Percentiles rank a stretch among this genome's conserved stretches.
Conservation (phyloP, 2,797 vertebrate genomes). For the Crenuchus spilurus region DNA sequence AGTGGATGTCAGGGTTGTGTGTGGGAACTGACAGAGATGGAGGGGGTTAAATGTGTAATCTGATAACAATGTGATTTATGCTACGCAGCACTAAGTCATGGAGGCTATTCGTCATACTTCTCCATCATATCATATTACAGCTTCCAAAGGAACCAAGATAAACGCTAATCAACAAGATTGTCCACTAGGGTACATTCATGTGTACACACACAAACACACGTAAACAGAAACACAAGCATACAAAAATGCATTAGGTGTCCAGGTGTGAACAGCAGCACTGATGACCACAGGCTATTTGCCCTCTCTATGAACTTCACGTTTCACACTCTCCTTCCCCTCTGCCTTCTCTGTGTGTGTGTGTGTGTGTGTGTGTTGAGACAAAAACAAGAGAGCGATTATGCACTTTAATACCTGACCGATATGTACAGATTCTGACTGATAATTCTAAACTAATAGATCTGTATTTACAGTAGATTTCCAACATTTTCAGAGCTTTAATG, state of each 20-base stretch:
- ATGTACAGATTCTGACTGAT: no score
- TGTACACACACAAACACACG: neutral
- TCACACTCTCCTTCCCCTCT: neutral
- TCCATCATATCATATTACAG: constrained; percentile 35
- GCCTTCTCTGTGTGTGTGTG: neutral
- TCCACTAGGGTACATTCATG: neutral
- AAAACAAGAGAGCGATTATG: no score
- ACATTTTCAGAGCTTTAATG: no score
- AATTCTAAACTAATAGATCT: no score
- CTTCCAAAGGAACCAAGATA: constrained; percentile 33
- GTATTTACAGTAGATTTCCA: no score
- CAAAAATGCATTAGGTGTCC: constrained; percentile 20
- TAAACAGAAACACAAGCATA: neutral
- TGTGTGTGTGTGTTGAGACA: neutral
- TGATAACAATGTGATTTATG: constrained; percentile 46
- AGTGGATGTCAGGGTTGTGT: neutral
- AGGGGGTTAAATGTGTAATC: constrained; percentile 39
- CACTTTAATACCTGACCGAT: no score
- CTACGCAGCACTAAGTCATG: constrained; percentile 26
- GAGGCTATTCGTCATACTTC: constrained; percentile 42
- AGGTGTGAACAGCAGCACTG: constrained; percentile 6
- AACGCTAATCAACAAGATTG: constrained; percentile 23
- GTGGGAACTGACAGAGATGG: constrained; percentile 18
- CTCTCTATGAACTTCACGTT: constrained; percentile 28
- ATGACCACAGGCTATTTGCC: constrained; percentile 18